These are phyloP conservation scores for Podilymbus podiceps DNA, from an alignment of 2,113 vertebrate genomes.

Conservation along the genomic window DNA sequence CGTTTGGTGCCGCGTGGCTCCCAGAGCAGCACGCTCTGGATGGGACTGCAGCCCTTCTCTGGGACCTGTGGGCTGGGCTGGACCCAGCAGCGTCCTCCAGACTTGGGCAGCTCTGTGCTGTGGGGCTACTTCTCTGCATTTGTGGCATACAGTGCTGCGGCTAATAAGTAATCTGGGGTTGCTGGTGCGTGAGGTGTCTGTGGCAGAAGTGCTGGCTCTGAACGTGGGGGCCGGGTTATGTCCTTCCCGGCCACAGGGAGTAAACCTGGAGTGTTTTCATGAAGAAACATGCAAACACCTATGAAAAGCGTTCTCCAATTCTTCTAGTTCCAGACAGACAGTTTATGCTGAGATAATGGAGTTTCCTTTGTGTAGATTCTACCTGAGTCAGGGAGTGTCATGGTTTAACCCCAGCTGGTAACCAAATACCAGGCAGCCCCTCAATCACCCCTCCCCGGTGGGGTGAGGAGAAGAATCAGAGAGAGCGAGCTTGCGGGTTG, in stretches of 20 bases:
- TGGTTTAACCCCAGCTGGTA: no score
- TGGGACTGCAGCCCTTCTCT: not conserved
- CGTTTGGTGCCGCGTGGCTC: not conserved
- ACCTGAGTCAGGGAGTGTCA: no score
- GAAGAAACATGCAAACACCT: not conserved
- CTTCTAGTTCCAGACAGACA: not conserved
- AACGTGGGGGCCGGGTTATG: not conserved
- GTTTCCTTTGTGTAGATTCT: not conserved
- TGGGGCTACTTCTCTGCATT: not conserved
- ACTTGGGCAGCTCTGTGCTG: not conserved
- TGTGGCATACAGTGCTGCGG: not conserved
- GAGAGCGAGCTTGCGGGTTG: no score
- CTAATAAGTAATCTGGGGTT: not conserved
- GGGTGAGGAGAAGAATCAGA: no score
- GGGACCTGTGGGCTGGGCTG: not conserved
- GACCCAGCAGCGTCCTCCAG: not conserved
- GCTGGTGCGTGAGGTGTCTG: not conserved
- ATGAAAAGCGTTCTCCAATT: not conserved
- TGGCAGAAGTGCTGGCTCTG: not conserved
- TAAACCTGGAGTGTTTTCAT: no score
- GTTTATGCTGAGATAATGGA: not conserved
- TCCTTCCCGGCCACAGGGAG: not conserved
- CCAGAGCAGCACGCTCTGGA: rapidly evolving
- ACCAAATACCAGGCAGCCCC: no score
- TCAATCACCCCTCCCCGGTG: no score